Base-by-base conservation (phyloP, 1,140 invertebrate genomes). In the Metopolophium dirhodum region DNA sequence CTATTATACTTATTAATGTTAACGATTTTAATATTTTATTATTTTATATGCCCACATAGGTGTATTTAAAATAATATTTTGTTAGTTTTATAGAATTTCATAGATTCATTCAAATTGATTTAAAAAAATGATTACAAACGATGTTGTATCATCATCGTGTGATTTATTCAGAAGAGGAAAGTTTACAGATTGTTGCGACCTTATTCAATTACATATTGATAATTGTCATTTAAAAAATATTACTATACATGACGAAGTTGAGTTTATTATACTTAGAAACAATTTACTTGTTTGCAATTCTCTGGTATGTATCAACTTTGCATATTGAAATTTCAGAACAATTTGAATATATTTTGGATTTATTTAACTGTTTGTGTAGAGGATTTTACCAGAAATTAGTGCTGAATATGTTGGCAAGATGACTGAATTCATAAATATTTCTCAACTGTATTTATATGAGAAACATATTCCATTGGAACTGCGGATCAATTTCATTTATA, bases 381-480 rank as follows among this genome's bases (percentile, higher is more conserved):
- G 82, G 7, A 93, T 86, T 54, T 93, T 93, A 41, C 30, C 82
- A 22, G 11, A 23, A 54, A 93, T 93, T 11, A 86, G 35, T 23
- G 22, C 30, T 8, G 91, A 93, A 41, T 93, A 93, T 45, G 91
- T 93, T 30, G 14, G 11, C 23, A 93, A 57, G 18, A 93, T 93
- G 91, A 86, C 82, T 6, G 91, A 93, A 45, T 57, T 86, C 37
- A 86, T 93, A n/a, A 93, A 85, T 9, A 26, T 83, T 41, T 85
- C 91, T 41, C n/a, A 93, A 86, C 82, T 93, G n/a, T 85, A 86
- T 93, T 57, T 93, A 45, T 93, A 85, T 30, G 91, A 93, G 11
- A 83, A 93, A 54, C 91, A 93, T 35, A 41, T 93, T 51, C 91
- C 91, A 35, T 85, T 93, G 14, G 49, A 51, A 30, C 9, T 93